A percentile compares a stretch with the other conserved stretches of the same genome.
Evolutionary conservation across 2,797 vertebrate genomes (phyloP).

Genomic region (Leptatherina wallacei): DNA sequence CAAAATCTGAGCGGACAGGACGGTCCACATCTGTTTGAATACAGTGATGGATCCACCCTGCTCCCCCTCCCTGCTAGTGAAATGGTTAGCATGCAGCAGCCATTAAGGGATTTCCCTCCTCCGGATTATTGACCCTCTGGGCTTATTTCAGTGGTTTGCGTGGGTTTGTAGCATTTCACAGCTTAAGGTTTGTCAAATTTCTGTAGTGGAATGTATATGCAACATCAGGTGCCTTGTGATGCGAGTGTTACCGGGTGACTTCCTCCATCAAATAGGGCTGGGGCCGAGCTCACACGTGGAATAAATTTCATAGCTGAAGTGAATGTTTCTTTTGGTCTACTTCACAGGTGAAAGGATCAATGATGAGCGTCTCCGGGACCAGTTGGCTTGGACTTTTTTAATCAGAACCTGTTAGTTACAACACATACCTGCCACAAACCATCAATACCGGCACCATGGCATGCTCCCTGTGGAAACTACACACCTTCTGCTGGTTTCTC

Average conservation of each 20-base stretch:
- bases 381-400: slow-evolving; percentile 90
- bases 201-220: slow-evolving; percentile 44
- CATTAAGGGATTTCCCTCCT: slow-evolving; percentile 72
- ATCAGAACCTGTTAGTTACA: slow-evolving; percentile 83
- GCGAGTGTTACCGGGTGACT: slow-evolving; percentile 45
- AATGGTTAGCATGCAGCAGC: slow-evolving; percentile 64
- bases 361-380: slow-evolving; percentile 88
- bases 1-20: slow-evolving; percentile 46
- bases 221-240: slow-evolving; percentile 45
- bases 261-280: slow-evolving; percentile 41
- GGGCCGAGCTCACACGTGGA: slow-evolving; percentile 33
- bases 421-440: slow-evolving; percentile 87
- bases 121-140: slow-evolving; percentile 74
- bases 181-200: slow-evolving; percentile 57
- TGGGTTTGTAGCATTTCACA: slow-evolving; percentile 68
- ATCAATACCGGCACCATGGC: slow-evolving; percentile 91
- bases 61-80: slow-evolving; percentile 29
- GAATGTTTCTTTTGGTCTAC: slow-evolving; percentile 63
- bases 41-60: slow-evolving; percentile 18
- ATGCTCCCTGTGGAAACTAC: slow-evolving; percentile 93
- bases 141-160: slow-evolving; percentile 58
- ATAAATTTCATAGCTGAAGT: slow-evolving; percentile 45
- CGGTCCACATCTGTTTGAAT: slow-evolving; percentile 55
- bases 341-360: slow-evolving; percentile 91
- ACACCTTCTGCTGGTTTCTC: slow-evolving; percentile 93